Percentiles rank a stretch among this genome's conserved stretches.
These are phyloP conservation scores for Drosophila pseudotalamancana DNA, from an alignment of 2,888 invertebrate genomes.

Conservation along the genomic window DNA sequence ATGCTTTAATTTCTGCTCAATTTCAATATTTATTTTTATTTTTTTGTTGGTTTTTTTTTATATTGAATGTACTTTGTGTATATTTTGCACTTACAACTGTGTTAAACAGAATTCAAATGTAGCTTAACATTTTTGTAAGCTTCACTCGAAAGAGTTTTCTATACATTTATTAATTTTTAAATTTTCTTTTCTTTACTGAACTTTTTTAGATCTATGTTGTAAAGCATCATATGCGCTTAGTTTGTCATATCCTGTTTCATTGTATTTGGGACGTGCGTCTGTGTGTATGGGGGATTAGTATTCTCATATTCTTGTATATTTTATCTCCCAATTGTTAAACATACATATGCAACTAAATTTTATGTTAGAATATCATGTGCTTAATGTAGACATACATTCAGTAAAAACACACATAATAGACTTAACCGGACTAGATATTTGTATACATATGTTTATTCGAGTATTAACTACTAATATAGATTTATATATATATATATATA, in stretches of 20 bases:
- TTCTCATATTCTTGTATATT: slow-evolving; percentile 15
- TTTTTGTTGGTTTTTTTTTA: slow-evolving; percentile 12
- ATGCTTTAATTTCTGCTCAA: slow-evolving; percentile 60
- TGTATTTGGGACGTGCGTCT: slow-evolving; percentile 27
- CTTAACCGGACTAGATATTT: slow-evolving; percentile 49
- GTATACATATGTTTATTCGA: too few relatives aligned
- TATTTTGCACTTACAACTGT: slow-evolving; percentile 38
- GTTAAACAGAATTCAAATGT: slow-evolving; percentile 68
- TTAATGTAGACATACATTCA: slow-evolving; percentile 66
- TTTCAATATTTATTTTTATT: slow-evolving; percentile 8
- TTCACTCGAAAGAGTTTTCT: slow-evolving; percentile 52
- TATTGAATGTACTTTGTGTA: slow-evolving; percentile 27
- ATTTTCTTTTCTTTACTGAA: slow-evolving; percentile 44
- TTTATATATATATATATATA: slow-evolving; percentile 47
- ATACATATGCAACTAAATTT: slow-evolving; percentile 49
- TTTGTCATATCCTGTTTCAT: slow-evolving; percentile 66
- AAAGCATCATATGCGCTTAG: slow-evolving; percentile 69
- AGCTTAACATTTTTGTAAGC: slow-evolving; percentile 68
- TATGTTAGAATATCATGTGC: slow-evolving; percentile 55
- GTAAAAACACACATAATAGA: slow-evolving; percentile 71
- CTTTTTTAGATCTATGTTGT: slow-evolving; percentile 65
- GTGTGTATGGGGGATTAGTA: slow-evolving; percentile 10
- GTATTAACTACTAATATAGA: too few relatives aligned
- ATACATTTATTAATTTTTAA: slow-evolving; percentile 30
- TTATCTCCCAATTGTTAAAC: slow-evolving; percentile 36